Base-by-base conservation (phyloP, 2,113 vertebrate genomes). In the Sander lucioperca region DNA sequence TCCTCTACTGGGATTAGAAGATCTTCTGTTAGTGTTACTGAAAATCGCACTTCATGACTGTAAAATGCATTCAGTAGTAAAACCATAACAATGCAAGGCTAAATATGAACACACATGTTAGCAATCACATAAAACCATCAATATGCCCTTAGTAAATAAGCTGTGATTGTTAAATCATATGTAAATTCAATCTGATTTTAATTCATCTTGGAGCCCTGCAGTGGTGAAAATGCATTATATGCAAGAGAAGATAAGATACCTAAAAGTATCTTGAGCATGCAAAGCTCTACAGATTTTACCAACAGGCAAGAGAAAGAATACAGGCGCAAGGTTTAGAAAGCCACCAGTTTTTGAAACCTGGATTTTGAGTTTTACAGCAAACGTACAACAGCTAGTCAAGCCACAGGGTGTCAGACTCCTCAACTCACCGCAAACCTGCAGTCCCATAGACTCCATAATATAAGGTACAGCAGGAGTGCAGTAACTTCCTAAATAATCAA, bases 351-450 rank as follows among this genome's bases (percentile, higher is more conserved):
- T 87, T 91, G 88, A 93, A 93, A 94, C 83, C 80, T 93, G 92
- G 87, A 89, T 86, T 92, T 93, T 85, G 74, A 91, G 89, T 91
- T 95, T 92, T 90, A 94, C 86, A 94, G 92, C 90, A 91, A 92
- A 94, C 88, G 85, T 82, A 89, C 88, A 91, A 89, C 82, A 93
- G 89, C 88, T 88, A 91, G 70, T 93, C 86, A 94, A 94, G 92
- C 89, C 92, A 90, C 86, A 82, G 82, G 88, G 87, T 88, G 91
- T 91, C 82, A 82, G 92, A 92, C 94, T 92, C 92, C 88, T 93
- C 80, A 94, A 96, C 95, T 96, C 95, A 96, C 95, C 95, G 89
- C 95, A 96, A 93, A 95, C 95, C 95, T 96, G 95, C 95, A 94
- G 95, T 95, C 94, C 95, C 92, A 95, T 92, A 88, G 95, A 95